phyloP scores from a whole-genome alignment of 2,113 vertebrate species.

The Carollia perspicillata region DNA sequence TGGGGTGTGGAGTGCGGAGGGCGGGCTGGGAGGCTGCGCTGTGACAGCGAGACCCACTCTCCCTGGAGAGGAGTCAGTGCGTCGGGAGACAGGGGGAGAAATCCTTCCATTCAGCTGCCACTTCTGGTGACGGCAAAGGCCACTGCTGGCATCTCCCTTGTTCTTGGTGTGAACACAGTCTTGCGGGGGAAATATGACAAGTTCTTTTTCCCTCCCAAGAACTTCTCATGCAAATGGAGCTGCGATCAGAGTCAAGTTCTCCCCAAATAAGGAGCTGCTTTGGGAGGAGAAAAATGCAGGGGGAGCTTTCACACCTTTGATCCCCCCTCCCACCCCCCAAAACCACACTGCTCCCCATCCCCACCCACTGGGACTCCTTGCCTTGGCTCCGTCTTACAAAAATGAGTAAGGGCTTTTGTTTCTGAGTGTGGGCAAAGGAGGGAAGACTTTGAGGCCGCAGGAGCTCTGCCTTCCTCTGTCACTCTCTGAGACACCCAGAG shows the following conservation, averaged over 20 bases:
- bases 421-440: not conserved
- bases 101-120: constrained; percentile 53
- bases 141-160: constrained; percentile 36
- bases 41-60: constrained; percentile 67
- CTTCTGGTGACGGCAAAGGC: constrained; percentile 32
- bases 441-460: not conserved
- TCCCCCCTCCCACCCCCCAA: fast-evolving
- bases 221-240: constrained; percentile 46
- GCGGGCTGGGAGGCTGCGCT: not conserved
- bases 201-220: constrained; percentile 19
- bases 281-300: not conserved
- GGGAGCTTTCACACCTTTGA: not conserved
- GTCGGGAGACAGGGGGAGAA: constrained; percentile 28
- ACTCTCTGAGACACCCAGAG: not conserved
- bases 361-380: not conserved
- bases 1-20: not conserved
- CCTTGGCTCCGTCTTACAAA: not conserved
- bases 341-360: not conserved
- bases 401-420: not conserved
- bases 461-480: not conserved
- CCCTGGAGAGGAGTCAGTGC: constrained; percentile 39
- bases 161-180: constrained; percentile 61
- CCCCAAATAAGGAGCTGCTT: not conserved
- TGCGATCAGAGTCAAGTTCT: not conserved
- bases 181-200: constrained; percentile 45